A percentile compares a stretch with the other conserved stretches of the same genome.
Conservation (phyloP, 1,140 invertebrate species). For the Antheraea mylitta region DNA sequence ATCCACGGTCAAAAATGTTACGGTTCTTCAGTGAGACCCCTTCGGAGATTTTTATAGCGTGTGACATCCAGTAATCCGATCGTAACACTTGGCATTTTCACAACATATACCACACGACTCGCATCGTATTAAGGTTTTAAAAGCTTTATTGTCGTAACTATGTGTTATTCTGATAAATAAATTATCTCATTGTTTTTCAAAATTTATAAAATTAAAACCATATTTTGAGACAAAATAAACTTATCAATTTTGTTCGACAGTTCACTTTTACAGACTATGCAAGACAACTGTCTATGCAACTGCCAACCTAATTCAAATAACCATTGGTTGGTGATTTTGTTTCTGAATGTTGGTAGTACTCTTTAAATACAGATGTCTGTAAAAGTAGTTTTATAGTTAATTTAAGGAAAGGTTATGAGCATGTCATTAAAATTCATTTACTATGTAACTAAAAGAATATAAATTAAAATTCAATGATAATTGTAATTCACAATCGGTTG, state of each 20-base stretch:
- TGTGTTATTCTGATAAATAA: conserved; percentile 25
- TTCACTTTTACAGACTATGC: conserved; percentile 40
- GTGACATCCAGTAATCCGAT: conserved; percentile 54
- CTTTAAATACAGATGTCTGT: too few species aligned
- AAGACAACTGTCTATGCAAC: neutral
- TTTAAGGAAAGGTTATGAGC: too few species aligned
- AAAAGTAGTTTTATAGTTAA: too few species aligned
- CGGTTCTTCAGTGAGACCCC: conserved; percentile 47
- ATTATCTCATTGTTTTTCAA: conserved; percentile 53
- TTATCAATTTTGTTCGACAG: conserved; percentile 57
- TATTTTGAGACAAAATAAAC: conserved; percentile 68
- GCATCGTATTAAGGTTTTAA: conserved; percentile 25
- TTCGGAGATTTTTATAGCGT: conserved; percentile 44
- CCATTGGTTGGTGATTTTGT: neutral
- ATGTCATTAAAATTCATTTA: too few species aligned
- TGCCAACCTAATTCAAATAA: neutral
- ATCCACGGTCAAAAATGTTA: conserved; percentile 45
- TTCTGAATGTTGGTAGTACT: too few species aligned
- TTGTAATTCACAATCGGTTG: too few species aligned
- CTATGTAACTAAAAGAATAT: too few species aligned
- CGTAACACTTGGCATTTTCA: conserved; percentile 62
- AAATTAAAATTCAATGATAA: too few species aligned
- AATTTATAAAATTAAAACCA: conserved; percentile 52
- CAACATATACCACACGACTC: conserved; percentile 34
- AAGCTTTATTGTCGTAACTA: conserved; percentile 25